A percentile compares a stretch with the other conserved stretches of the same genome.
phyloP scores from a whole-genome alignment of 2,797 vertebrate genomes.

The Neopelma chrysocephalum region DNA sequence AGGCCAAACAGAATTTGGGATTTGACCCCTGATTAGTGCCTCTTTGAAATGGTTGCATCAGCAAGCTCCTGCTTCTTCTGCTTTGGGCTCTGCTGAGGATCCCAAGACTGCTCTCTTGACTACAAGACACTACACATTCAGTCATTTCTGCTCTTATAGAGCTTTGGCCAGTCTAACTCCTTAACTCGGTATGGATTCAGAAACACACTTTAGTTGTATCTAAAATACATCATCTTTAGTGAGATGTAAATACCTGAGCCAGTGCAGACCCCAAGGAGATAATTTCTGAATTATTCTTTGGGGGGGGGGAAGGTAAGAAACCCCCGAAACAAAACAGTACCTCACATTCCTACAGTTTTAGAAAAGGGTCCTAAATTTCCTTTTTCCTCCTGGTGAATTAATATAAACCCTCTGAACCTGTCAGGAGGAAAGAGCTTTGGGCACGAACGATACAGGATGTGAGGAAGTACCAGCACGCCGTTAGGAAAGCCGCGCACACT shows the following conservation, averaged over 20 bases:
- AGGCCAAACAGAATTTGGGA: neutral
- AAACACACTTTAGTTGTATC: neutral
- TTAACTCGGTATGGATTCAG: neutral
- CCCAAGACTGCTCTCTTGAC: neutral
- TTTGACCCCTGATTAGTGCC: neutral
- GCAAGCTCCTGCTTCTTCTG: neutral
- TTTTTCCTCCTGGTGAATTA: neutral
- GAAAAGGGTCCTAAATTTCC: neutral
- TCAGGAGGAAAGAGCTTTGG: neutral
- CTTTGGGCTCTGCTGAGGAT: neutral
- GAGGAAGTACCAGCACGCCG: neutral
- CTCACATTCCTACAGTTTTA: neutral
- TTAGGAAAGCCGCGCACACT: neutral
- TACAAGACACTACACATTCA: neutral
- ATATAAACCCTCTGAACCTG: neutral
- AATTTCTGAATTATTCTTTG: neutral
- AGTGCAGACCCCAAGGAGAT: neutral
- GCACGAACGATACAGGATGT: neutral
- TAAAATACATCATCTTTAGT: neutral
- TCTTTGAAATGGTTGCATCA: neutral
- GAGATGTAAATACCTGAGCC: neutral
- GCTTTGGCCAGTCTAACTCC: neutral
- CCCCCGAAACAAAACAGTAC: neutral
- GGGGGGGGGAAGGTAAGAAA: neutral
- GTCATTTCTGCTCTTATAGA: neutral